Evolutionary conservation across 2,888 invertebrate species (phyloP), one percentile per base, ranked within the genome.

Genomic region (Lepidocyrtinus sp.): DNA sequence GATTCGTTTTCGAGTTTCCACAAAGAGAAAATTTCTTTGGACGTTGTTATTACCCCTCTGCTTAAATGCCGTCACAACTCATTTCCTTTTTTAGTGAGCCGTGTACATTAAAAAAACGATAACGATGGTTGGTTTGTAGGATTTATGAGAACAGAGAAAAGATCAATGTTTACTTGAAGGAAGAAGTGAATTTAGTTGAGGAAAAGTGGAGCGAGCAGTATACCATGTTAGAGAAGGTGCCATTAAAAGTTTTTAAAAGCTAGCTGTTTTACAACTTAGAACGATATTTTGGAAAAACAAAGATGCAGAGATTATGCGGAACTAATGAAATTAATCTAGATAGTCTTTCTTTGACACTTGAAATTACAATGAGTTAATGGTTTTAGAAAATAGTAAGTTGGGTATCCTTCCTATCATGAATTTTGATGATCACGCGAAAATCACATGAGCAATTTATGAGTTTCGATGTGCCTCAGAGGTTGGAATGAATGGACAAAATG

Each of bases 21-120:
- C 22, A 59, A 73, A 24, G 50, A 50, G 50, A 50, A 61, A 50
- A 65, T 21, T 46, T 27, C 62, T 68, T 68, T 72, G 45, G 26
- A 59, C 65, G 50, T 45, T 68, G 19, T 27, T 25, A 12, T 63
- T 63, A 2, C 62, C 46, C 21, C n/a, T n/a, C 50, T 12, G 50
- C 50, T 73, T 78, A 73, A 73, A 72, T 73, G 78, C 68, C 78
- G 78, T 78, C 78, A 78, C 78, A 78, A 78, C 73, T 78, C 78
- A 78, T 78, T 78, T 78, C 67, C 78, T 68, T 67, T 68, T 17
- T 63, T 61, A 78, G 50, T 73, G 68, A 78, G 46, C 78, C 78
- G 55, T 78, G 68, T 67, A 55, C 71, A 67, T 77, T 77, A 70
- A 26, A 26, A 63, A 70, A 59, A 55, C 55, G 61, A 67, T 68